Evolutionary conservation across 2,888 invertebrate species (phyloP).

Genomic region (Physocephala rufipes): DNA sequence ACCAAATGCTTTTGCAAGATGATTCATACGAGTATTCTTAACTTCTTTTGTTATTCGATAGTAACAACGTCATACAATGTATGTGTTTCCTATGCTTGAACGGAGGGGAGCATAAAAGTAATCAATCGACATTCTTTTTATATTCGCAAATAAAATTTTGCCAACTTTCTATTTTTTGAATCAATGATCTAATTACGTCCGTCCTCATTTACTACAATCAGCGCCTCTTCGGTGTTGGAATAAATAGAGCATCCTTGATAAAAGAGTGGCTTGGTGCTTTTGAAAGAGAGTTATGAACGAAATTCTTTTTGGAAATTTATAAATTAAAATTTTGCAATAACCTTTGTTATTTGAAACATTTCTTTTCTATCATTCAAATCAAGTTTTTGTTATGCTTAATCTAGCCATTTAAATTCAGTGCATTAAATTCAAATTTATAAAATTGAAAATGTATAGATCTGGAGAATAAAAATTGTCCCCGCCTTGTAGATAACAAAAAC

Average conservation of each 20-base stretch:
- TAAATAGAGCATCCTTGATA: too few species aligned
- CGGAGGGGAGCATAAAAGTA: too few species aligned
- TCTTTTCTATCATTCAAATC: too few species aligned
- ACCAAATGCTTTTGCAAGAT: background rate
- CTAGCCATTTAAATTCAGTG: background rate
- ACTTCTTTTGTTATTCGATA: background rate
- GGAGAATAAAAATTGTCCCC: background rate
- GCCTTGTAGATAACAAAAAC: background rate
- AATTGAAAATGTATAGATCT: background rate
- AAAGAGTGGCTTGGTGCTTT: too few species aligned
- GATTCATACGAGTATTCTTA: too few species aligned
- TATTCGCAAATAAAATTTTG: too few species aligned
- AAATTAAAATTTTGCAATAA: background rate
- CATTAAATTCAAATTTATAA: background rate
- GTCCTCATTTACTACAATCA: too few species aligned
- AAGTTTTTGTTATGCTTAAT: background rate
- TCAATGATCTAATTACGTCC: too few species aligned
- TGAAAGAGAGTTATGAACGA: background rate
- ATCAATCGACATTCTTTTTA: too few species aligned
- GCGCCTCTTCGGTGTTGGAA: too few species aligned
- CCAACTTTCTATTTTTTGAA: too few species aligned
- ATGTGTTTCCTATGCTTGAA: too few species aligned
- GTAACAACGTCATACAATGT: background rate
- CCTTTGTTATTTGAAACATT: background rate
- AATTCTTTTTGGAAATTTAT: background rate